Evolutionary conservation across 2,888 invertebrate species (phyloP), one percentile per base, ranked within the genome.

Genomic region (Drosophila austrosaltans): DNA sequence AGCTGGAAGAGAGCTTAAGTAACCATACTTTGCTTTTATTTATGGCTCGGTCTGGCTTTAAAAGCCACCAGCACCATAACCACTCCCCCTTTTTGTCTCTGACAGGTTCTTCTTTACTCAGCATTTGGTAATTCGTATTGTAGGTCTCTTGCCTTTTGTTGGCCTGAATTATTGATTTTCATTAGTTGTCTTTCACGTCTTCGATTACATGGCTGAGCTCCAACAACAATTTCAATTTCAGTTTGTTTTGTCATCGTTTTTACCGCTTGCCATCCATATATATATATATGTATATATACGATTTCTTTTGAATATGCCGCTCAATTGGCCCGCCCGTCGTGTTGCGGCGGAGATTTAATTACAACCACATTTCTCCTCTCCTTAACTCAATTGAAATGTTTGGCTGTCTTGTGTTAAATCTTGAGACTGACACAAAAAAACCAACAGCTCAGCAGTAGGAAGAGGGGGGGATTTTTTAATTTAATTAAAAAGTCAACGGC

Each of bases 101-200:
- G 36, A 36, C 36, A 36, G 36, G 7, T 10, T 36, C 36, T 36
- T 36, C 36, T 36, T 36, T 36, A 7, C 36, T 53, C 53, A n/a
- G 25, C n/a, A 16, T 63, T 63, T 39, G 44, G 61, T 44, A 30
- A 48, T 53, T 42, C 67, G 73, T 63, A 68, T 68, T 74, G 75
- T 65, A 65, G 70, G 57, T 40, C 48, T 40, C 16, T 44, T 32
- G 69, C 53, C 73, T 64, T 77, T 84, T 85, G 78, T 77, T 66
- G 59, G 72, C 32, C 70, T 88, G 79, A 88, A 88, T 88, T 85
- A 85, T 85, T 85, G 85, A 85, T 85, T 85, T 85, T 85, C 84
- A 88, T 85, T 88, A 81, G 72, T 48, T 73, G 79, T 67, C 74
- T 74, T 63, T 7, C 32, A 58, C 63, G 72, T 72, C 78, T 83